Evolutionary conservation across 2,113 vertebrate genomes (phyloP).

Genomic region (Anguilla rostrata): DNA sequence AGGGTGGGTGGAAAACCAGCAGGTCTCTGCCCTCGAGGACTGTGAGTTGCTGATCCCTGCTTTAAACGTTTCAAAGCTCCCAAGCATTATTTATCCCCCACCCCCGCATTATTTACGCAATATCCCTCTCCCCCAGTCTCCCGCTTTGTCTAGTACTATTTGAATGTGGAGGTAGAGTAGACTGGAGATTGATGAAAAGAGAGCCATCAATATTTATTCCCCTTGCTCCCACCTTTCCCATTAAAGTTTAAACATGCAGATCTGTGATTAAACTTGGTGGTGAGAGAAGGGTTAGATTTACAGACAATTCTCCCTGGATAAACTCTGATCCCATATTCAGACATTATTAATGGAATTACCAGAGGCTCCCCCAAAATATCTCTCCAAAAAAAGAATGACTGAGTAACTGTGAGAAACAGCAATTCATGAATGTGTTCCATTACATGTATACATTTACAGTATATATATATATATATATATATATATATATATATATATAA

Average conservation of each 20-base stretch:
- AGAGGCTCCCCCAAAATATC: not conserved
- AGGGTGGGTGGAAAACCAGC: no score
- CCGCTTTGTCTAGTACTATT: not conserved
- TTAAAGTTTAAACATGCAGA: constrained; percentile 71
- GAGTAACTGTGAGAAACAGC: not conserved
- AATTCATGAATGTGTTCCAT: not conserved
- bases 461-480: no score
- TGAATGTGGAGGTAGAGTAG: not conserved
- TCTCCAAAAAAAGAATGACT: not conserved
- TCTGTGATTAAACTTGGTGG: constrained; percentile 61
- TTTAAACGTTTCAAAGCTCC: constrained; percentile 26
- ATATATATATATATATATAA: no score
- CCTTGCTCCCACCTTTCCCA: constrained; percentile 46
- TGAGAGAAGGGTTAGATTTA: constrained; percentile 46
- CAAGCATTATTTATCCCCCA: not conserved
- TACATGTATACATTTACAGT: not conserved
- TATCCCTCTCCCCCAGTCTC: not conserved
- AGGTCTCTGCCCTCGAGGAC: no score
- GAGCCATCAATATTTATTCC: constrained; percentile 66
- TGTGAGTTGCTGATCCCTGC: not conserved
- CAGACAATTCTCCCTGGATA: constrained; percentile 52
- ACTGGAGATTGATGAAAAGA: constrained; percentile 52
- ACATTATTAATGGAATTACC: constrained; percentile 12
- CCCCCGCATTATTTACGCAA: not conserved
- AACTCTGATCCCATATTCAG: constrained; percentile 41